phyloP scores from a whole-genome alignment of 2,113 vertebrate species.

The Heloderma charlesbogerti region DNA sequence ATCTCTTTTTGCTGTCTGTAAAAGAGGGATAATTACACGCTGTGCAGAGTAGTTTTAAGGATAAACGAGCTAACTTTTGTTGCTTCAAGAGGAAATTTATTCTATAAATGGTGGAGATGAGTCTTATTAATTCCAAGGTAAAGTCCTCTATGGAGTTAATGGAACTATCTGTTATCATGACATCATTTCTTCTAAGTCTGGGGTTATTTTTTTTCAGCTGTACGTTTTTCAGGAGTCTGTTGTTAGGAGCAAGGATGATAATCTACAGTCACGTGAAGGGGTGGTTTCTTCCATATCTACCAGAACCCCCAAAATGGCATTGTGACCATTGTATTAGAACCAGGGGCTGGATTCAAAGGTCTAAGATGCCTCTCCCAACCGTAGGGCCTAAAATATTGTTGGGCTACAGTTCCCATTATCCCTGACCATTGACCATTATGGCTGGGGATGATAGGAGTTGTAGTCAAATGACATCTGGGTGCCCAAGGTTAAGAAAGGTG shows the following conservation, averaged over 20 bases:
- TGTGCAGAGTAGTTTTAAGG: neutral
- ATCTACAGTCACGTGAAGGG: neutral
- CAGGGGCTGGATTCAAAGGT: neutral
- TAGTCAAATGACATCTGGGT: neutral
- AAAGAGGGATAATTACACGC: neutral
- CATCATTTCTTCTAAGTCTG: slow-evolving; percentile 22
- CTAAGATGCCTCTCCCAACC: neutral
- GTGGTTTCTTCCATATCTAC: neutral
- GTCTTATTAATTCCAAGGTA: slow-evolving; percentile 51
- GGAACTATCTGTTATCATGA: slow-evolving; percentile 43
- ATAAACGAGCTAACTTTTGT: slow-evolving; percentile 20
- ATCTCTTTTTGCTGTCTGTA: slow-evolving; percentile 12
- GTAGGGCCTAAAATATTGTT: neutral
- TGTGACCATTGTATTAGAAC: neutral
- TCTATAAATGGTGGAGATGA: slow-evolving; percentile 26
- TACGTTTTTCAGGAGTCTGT: slow-evolving; percentile 36
- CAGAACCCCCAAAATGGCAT: neutral
- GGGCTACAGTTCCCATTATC: neutral
- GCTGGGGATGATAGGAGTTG: neutral
- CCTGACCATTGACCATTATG: neutral
- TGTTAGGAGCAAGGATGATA: slow-evolving; percentile 20
- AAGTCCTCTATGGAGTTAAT: slow-evolving; percentile 24
- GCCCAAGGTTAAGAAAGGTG: neutral
- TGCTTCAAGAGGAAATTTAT: slow-evolving; percentile 26
- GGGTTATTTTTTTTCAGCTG: slow-evolving; percentile 29